Conservation (phyloP, 2,888 invertebrate genomes). For the Siphonodentalium dalli region DNA sequence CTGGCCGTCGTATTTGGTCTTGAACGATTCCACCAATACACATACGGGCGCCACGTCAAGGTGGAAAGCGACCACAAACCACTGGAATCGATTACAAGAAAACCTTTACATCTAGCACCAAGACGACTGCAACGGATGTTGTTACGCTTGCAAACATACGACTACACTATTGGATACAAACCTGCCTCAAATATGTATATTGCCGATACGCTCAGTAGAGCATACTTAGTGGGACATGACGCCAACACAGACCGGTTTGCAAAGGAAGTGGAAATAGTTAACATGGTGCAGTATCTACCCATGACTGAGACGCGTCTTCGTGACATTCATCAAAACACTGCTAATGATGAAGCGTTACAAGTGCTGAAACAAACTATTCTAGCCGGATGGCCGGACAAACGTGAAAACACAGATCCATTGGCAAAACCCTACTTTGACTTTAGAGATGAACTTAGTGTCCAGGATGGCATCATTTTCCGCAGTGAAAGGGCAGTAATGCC, state of each 20-base stretch:
- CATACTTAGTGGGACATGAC: conserved; percentile 5
- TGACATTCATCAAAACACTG: conserved; percentile 12
- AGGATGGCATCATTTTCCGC: conserved; percentile 25
- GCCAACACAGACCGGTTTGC: background rate
- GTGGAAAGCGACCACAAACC: conserved; percentile 62
- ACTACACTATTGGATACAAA: conserved; percentile 15
- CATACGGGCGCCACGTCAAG: conserved; percentile 56
- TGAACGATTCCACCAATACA: conserved; percentile 30
- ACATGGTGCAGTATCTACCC: conserved; percentile 12
- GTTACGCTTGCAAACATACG: conserved; percentile 17
- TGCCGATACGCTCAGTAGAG: conserved; percentile 29
- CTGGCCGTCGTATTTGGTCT: conserved; percentile 49
- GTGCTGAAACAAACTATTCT: conserved; percentile 10
- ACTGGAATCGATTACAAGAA: conserved; percentile 55
- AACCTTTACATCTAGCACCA: conserved; percentile 32
- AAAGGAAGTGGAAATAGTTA: background rate
- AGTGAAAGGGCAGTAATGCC: conserved; percentile 12
- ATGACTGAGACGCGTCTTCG: conserved; percentile 10
- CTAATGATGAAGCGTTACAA: conserved; percentile 14
- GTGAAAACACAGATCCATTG: background rate
- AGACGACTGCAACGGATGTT: conserved; percentile 38
- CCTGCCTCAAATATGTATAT: conserved; percentile 21
- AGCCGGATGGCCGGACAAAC: conserved; percentile 24
- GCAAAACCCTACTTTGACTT: conserved; percentile 17
- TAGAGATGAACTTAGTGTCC: conserved; percentile 20